These are phyloP conservation scores for Esox niger DNA, from an alignment of 2,113 vertebrate species.

Conservation along the genomic window DNA sequence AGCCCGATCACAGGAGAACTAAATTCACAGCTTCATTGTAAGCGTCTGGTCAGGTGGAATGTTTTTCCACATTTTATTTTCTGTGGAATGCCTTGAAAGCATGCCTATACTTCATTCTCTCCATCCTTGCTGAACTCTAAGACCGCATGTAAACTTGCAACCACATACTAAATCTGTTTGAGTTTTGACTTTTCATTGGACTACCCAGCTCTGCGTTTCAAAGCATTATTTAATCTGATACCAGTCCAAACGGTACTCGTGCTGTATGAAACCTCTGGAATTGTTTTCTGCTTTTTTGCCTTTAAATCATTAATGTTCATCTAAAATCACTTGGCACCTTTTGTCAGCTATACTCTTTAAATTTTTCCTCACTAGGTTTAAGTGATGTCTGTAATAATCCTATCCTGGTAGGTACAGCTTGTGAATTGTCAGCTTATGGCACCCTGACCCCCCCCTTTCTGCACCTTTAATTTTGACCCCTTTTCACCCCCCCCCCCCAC, in stretches of 20 bases:
- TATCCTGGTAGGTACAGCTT: conserved; percentile 79
- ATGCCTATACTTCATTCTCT: neutral
- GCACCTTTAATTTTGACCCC: neutral
- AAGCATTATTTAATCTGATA: conserved; percentile 22
- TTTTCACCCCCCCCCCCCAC: conserved; percentile 18
- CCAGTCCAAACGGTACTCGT: neutral
- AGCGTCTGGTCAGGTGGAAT: neutral
- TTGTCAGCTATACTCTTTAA: conserved; percentile 74
- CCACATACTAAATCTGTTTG: neutral
- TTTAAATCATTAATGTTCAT: conserved; percentile 59
- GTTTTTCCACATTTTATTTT: neutral
- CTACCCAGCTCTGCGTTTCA: conserved; percentile 23
- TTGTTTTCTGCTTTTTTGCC: conserved; percentile 51
- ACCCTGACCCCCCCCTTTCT: conserved; percentile 2
- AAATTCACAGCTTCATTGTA: no score
- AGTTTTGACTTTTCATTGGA: neutral
- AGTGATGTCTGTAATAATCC: conserved; percentile 80
- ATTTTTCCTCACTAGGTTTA: conserved; percentile 83
- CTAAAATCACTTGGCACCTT: conserved; percentile 66
- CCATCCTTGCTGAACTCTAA: neutral
- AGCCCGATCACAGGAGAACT: neutral
- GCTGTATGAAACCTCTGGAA: conserved; percentile 29
- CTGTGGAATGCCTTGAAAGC: conserved; percentile 1
- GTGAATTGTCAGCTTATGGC: conserved; percentile 63
- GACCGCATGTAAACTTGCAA: neutral